Base-by-base conservation (phyloP, 23 tunicate genomes). In the Halocynthia roretzi region DNA sequence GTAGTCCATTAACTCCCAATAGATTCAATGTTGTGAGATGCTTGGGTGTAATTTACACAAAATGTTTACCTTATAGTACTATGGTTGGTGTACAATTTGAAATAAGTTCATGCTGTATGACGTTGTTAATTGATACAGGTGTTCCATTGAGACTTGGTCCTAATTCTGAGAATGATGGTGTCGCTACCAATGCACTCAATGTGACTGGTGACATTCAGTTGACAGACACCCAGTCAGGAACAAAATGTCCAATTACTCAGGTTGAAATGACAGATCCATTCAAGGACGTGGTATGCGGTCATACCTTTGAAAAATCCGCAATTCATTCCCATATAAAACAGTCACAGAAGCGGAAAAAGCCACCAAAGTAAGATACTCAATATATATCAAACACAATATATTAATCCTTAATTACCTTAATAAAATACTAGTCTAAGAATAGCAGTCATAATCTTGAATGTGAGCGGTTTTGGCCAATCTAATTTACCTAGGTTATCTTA, bases 231-330 rank as follows among this genome's bases (percentile, higher is more conserved):
- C 78, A 21, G 78, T 14, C 78, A 1, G 78, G 63, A 56, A 74
- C 63, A 73, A 73, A 73, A 52, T 73, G 78, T 12, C 78, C 78
- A 7, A 73, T 73, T 8, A 73, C 78, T 7, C 78, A 73, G 63
- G 68, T 63, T 50, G 92, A 86, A 14, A 86, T 86, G 78, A 62
- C 70, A 6, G 92, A 86, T 14, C 92, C 92, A 6, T 84, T 73
- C 15, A 80, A 74, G 58, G 92, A 86, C 60, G 56, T 56, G 5
- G 61, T 56, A 5, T 86, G 92, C 52, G 77, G 82, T 50, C 92
- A 86, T 50, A 67, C 71, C 11, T 86, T 86, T 81, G 92, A 86
- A 51, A 86, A 86, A 81, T 76, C 75, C 61, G 92, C 92, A 51
- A 86, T 86, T 51, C 44, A 19, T 12, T 61, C 82, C 15, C 84